Base-by-base conservation (phyloP, 2,797 vertebrate species). In the Pangasius macronema region DNA sequence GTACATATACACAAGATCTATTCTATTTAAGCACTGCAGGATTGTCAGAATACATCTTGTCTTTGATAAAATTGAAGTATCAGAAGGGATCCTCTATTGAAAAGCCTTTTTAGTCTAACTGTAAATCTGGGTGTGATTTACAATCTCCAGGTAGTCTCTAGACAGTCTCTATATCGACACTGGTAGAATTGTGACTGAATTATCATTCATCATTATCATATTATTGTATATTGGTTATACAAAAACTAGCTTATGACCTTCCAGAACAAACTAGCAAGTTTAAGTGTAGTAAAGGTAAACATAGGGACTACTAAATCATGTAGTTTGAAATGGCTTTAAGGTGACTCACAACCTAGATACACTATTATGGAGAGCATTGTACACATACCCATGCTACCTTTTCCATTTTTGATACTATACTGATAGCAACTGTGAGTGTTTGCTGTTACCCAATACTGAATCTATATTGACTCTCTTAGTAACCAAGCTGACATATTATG, bases 31-130 rank as follows among this genome's bases (percentile, higher is more conserved):
- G 30, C 46, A 33, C 5, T 46, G 30, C 24, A 61, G 55, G 36
- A 61, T 76, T 59, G 51, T 22, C 59, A 67, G 33, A 77, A 53
- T n/a, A 53, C 18, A 46, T n/a, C 36, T 49, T 42, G 53, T 82
- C 36, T 72, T 86, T 55, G 77, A 82, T 61, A 22, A 36, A 49
- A 59, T 8, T 73, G 63, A 73, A 5, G 14, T 73, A 70, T 72
- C 22, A 86, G 39, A 61, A 46, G 24, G 2, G 67, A 73, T 86
- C 33, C 39, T 27, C 1, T 5, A n/a, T 39, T 39, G 13, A 51
- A 63, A 51, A 18, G 13, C 3, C 72, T 76, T 49, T 51, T 51
- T 9, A 7, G 46, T 76, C 46, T 18, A 30, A 51, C 6, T 51
- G 27, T 76, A 76, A 5, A 13, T 49, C 5, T 46, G 22, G 24